Evolutionary conservation across 1,140 invertebrate species (phyloP), one percentile per base, ranked within the genome.

Genomic region (Formica exsecta): DNA sequence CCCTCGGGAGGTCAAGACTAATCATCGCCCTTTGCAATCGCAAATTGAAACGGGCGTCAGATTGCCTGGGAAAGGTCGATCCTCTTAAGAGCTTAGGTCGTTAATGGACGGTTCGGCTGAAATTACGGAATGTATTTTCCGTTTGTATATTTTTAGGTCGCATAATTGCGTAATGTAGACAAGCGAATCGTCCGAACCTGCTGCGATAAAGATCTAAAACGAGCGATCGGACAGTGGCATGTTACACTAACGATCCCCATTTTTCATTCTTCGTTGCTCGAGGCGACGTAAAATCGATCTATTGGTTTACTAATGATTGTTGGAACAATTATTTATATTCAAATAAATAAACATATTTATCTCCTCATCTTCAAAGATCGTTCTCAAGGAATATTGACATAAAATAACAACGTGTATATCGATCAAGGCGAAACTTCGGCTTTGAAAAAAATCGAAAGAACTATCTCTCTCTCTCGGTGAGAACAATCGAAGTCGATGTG

Each of bases 21-120:
- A 80, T 80, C 65, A 70, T 80, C 77, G 77, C 65, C 48, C 77
- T 80, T 57, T 57, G 77, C 77, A 57, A 71, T 80, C 77, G 65
- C 36, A 80, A 80, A 80, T 80, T 80, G 65, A 80, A 71, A 71
- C 65, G 65, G 65, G 65, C 48, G 48, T 80, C 48, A n/a, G 77
- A 80, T 80, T 11, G 77, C 77, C 48, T 71, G 77, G 48, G 77
- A 80, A 80, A 80, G 71, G 75, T 77, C 86, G 86, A 68, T 65
- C 73, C 25, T 44, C 59, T 75, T 62, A 74, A 84, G 62, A 85
- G 57, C 88, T 22, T 32, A 32, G 59, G 38, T 44, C 71, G 59
- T 64, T 74, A 84, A 59, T 80, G 38, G 48, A 54, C 66, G 61
- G 59, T 81, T 71, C 73, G 87, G 44, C 51, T 64, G 81, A 70